phyloP scores from a whole-genome alignment of 2,113 vertebrate species.

The Chloropsis cyanopogon region DNA sequence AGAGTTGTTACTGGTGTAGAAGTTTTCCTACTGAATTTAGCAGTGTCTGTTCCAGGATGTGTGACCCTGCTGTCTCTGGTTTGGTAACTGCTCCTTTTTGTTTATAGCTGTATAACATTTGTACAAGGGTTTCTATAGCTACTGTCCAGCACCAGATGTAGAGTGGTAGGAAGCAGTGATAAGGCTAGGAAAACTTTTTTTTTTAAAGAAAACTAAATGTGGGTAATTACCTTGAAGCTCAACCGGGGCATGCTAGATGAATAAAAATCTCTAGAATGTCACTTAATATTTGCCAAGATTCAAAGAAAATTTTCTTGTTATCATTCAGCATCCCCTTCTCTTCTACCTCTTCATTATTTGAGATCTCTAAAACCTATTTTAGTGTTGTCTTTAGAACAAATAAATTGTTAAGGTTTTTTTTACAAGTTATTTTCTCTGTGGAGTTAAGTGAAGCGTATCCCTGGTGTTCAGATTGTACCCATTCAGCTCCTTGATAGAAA shows the following conservation, averaged over 20 bases:
- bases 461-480: neutral
- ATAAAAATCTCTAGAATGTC: neutral
- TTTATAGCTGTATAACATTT: conserved; percentile 64
- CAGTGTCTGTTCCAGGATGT: conserved; percentile 18
- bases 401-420: neutral
- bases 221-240: conserved; percentile 57
- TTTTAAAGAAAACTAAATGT: conserved; percentile 61
- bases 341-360: neutral
- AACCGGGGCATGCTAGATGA: conserved; percentile 14
- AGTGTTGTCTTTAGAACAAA: neutral
- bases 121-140: conserved; percentile 69
- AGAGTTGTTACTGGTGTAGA: neutral
- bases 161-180: conserved; percentile 63
- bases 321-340: neutral
- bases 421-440: neutral
- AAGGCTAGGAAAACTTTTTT: conserved; percentile 47
- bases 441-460: neutral
- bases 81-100: conserved; percentile 50
- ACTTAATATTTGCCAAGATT: neutral
- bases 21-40: conserved; percentile 9
- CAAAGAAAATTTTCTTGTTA: neutral
- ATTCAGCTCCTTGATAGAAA: neutral
- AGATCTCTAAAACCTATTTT: neutral
- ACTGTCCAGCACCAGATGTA: conserved; percentile 64
- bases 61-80: conserved; percentile 50